Evolutionary conservation across 2,113 vertebrate species (phyloP), one percentile per base, ranked within the genome.

Genomic region (Sinocyclocheilus grahami): DNA sequence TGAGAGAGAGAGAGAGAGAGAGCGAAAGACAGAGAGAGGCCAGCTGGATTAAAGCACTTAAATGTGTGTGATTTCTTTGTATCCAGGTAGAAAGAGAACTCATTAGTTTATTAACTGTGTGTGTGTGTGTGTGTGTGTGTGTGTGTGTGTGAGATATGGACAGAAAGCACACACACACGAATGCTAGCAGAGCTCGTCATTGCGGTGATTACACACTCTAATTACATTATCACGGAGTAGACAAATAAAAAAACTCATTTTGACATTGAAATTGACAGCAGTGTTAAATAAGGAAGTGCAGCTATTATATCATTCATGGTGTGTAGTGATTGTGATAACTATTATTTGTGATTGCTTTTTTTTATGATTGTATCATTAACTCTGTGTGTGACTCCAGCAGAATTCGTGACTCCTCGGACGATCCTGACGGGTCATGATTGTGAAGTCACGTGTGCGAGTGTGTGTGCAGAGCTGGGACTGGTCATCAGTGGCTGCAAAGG

Each of bases 401-500:
- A 96, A 91, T 97, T 97, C 65, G 96, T 96, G 88, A 96, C 95
- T 60, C 97, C 98, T 1, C 94, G 98, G 86, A 97, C 98, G 90
- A 93, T 99, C 85, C 86, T 99, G 91, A 99, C 98, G 0, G 98
- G 98, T 79, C 98, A 99, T 0, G 97, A 99, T 95, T 97, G 94
- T 65, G 98, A 98, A 92, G 95, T 99, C 91, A 98, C 97, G 0
- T 99, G 97, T 89, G 96, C 96, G 13, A 95, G 95, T 2, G 94
- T 99, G 88, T 99, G 98, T 65, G 98, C 98, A 0, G 98, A 99
- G 91, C 94, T 99, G 58, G 98, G 98, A 69, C 91, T 99, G 27
- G 97, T 98, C 88, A 95, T 99, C 92, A 99, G 98, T 18, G 98
- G 97, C 90, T 98, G 97, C 81, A 97, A 95, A 96, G 98, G 98